Conservation (phyloP, 1,140 invertebrate species). For the Brachionus manjavacas region DNA sequence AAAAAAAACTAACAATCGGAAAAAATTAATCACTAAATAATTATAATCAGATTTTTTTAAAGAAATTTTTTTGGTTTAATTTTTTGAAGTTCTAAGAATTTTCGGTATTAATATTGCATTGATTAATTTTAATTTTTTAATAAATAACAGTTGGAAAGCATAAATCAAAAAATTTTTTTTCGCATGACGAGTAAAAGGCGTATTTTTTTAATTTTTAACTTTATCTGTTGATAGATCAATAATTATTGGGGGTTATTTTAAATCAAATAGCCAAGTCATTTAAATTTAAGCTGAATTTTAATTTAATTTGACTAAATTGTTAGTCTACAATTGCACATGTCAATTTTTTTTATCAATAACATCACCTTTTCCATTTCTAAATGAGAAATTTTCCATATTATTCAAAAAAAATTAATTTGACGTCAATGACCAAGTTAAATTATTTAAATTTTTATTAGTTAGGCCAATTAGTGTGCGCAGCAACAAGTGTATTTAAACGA, state of each 20-base stretch:
- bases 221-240: background rate
- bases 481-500: background rate
- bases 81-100: too few species aligned
- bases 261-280: background rate
- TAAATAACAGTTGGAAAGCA: background rate
- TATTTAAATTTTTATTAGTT: background rate
- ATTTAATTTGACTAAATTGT: background rate
- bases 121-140: background rate
- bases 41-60: too few species aligned
- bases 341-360: background rate
- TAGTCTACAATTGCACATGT: background rate
- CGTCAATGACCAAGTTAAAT: background rate
- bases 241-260: background rate
- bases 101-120: too few species aligned
- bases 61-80: too few species aligned
- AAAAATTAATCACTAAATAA: too few species aligned
- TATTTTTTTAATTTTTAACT: background rate
- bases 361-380: background rate
- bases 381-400: background rate
- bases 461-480: background rate
- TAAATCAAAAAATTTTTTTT: too few species aligned
- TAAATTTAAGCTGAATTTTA: background rate
- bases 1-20: too few species aligned
- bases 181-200: background rate
- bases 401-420: background rate